Base-by-base conservation (phyloP, 92 coral and sea anemone genomes). In the Ricordea florida region DNA sequence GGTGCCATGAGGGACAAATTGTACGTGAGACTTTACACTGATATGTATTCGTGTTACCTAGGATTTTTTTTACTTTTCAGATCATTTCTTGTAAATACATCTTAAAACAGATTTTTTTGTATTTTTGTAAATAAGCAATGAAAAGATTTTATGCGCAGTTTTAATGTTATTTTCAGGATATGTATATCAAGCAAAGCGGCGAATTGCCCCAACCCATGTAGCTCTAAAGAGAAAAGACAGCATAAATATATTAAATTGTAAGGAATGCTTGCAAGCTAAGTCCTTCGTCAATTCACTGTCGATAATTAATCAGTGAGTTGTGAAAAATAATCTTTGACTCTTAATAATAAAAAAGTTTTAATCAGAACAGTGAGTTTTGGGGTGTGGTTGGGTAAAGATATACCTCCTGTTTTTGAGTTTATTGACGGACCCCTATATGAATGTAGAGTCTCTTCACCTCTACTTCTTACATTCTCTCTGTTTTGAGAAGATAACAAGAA, bases 41-140 rank as follows among this genome's bases (percentile, higher is more conserved):
- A n/a, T n/a, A n/a, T n/a, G n/a, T n/a, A n/a, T n/a, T n/a, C n/a
- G n/a, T n/a, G n/a, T n/a, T n/a, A n/a, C n/a, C n/a, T n/a, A n/a
- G 64, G 38, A 26, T 27, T 11, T 2, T 15, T 28, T 65, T 28
- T 28, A 61, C 49, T 42, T 37, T 11, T 40, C 72, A 44, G 55
- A 64, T 38, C 71, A 31, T 60, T 64, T 81, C 67, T 64, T 74
- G 82, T 82, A 82, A 14, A 78, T 82, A 64, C 15, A 13, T 27
- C 27, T 37, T 43, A 6, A 56, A 3, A 20, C 63, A 66, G 65
- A 63, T 21, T 20, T 35, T 40, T 82, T 74, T 74, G 68, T 82
- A 82, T 82, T 74, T 74, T 74, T 82, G 82, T 82, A 82, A 36
- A 74, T 73, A 82, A 53, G 76, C 42, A 42, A 64, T 23, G 21